Conservation (phyloP, 2,113 vertebrate species). For the Uria lomvia region DNA sequence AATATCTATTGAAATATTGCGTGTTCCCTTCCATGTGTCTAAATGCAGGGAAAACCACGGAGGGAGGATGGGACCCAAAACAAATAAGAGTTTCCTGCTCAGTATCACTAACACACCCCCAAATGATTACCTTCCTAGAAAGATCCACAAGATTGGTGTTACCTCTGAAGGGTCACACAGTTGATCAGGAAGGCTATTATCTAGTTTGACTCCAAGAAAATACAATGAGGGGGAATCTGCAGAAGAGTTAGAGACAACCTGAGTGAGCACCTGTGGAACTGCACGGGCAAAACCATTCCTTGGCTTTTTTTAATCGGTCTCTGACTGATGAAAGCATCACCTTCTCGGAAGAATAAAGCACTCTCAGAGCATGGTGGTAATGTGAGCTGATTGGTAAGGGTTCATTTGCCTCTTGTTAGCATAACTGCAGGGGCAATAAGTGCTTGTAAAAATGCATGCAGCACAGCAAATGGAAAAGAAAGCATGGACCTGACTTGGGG, state of each 20-base stretch:
- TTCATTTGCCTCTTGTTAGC: background rate
- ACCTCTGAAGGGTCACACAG: background rate
- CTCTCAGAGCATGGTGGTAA: background rate
- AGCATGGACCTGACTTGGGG: background rate
- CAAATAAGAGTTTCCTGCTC: fast-evolving
- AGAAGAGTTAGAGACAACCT: background rate
- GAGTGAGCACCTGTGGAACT: background rate
- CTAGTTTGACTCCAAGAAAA: background rate
- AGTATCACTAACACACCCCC: fast-evolving
- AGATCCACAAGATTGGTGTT: background rate
- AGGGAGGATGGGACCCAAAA: background rate
- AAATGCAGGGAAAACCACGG: background rate
- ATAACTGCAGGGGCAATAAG: background rate
- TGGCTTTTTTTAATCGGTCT: background rate
- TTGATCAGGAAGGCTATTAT: background rate
- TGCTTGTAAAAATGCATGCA: background rate
- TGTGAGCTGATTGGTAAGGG: background rate
- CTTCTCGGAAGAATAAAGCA: background rate
- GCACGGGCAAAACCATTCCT: background rate
- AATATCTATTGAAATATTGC: background rate
- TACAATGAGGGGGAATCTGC: background rate
- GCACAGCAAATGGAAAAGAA: background rate
- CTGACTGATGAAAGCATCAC: background rate
- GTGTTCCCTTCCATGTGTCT: background rate
- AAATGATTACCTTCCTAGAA: background rate